A percentile compares a stretch with the other conserved stretches of the same genome.
These are phyloP conservation scores for Peromyscus californicus DNA, from an alignment of 2,113 vertebrate genomes.

Conservation along the genomic window DNA sequence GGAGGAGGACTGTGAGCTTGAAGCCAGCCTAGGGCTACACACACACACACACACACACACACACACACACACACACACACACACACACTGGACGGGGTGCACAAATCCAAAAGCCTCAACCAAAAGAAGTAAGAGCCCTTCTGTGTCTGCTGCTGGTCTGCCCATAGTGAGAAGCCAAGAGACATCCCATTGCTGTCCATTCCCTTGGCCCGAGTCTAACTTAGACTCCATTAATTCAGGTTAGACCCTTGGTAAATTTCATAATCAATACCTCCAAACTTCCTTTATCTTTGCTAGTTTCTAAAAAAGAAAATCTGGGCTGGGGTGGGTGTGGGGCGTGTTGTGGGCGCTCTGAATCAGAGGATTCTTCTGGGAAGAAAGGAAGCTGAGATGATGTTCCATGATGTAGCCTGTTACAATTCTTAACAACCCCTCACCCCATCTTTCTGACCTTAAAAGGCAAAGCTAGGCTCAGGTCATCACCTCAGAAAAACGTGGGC, in stretches of 20 bases:
- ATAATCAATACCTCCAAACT: not conserved
- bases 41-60: not conserved
- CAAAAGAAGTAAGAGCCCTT: not conserved
- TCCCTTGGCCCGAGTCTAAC: not conserved
- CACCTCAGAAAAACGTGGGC: not conserved
- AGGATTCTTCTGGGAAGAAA: not conserved
- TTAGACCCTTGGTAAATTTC: not conserved
- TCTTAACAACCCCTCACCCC: not conserved
- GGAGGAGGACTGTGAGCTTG: not conserved
- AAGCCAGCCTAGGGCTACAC: not conserved
- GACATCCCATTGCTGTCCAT: not conserved
- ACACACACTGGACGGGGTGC: not conserved
- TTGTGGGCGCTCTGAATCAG: slow-evolving; percentile 39
- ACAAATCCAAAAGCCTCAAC: not conserved
- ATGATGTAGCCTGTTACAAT: not conserved
- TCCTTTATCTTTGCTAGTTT: not conserved
- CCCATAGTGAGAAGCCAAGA: not conserved
- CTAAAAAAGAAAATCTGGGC: not conserved
- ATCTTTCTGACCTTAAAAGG: not conserved
- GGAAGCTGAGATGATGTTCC: not conserved
- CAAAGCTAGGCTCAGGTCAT: not conserved
- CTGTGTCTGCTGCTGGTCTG: not conserved
- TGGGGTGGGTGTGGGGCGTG: not conserved
- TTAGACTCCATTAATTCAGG: not conserved
- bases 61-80: not conserved